Evolutionary conservation across 2,113 vertebrate genomes (phyloP).

Genomic region (Sciurus niger): DNA sequence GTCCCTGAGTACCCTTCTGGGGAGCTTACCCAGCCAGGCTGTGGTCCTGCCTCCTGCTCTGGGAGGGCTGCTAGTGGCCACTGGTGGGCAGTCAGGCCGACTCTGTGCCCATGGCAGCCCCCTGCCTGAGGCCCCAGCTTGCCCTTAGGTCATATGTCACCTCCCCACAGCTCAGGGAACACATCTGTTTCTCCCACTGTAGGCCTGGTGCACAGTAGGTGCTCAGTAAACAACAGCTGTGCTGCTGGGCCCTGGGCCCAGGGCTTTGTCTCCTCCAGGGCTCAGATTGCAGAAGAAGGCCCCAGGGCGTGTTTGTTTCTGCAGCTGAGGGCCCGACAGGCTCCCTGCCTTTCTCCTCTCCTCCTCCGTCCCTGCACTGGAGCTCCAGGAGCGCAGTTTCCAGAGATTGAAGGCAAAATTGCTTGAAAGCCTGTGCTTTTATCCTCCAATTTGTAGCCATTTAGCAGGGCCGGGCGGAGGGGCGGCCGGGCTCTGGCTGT

Average conservation of each 20-base stretch:
- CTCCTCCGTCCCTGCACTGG: slow-evolving; percentile 42
- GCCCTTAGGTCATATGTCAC: neutral
- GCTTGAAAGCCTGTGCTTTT: slow-evolving; percentile 82
- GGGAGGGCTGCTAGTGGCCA: neutral
- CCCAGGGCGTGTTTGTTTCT: slow-evolving; percentile 60
- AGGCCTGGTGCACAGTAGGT: slow-evolving; percentile 37
- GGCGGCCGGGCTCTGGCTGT: slow-evolving; percentile 42
- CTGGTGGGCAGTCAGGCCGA: neutral
- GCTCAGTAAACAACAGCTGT: neutral
- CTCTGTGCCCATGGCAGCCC: neutral
- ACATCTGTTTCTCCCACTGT: too few species aligned
- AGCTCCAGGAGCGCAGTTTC: slow-evolving; percentile 69
- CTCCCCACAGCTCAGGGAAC: neutral
- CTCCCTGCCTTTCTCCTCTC: slow-evolving; percentile 12
- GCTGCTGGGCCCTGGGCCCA: neutral
- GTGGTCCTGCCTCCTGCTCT: neutral
- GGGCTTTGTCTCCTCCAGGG: neutral
- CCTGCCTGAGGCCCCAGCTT: too few species aligned
- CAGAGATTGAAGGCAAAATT: slow-evolving; percentile 84
- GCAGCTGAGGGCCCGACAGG: neutral
- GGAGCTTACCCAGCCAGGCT: neutral
- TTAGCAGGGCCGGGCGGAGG: slow-evolving; percentile 77
- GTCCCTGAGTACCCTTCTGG: neutral
- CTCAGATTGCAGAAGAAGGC: neutral
- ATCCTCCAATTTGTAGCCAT: slow-evolving; percentile 81